phyloP scores from a whole-genome alignment of 1,140 invertebrate species.

The Drosophila repletoides region DNA sequence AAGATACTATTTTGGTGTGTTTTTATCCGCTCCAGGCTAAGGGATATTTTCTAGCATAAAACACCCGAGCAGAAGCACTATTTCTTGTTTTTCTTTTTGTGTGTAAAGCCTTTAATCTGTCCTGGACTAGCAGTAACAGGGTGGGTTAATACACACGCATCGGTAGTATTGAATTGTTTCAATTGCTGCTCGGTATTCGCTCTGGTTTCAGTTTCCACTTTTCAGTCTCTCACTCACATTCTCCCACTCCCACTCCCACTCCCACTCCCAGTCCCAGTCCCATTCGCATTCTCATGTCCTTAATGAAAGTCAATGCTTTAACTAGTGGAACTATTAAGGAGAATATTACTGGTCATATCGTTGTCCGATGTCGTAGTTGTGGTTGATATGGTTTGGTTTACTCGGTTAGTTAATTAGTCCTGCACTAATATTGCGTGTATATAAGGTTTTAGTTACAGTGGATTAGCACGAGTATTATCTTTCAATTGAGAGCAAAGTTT shows the following conservation, averaged over 20 bases:
- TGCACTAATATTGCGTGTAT: slow-evolving; percentile 35
- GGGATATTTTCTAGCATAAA: too few relatives aligned
- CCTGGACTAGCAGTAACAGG: slow-evolving; percentile 54
- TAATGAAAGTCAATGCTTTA: slow-evolving; percentile 65
- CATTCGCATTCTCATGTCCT: slow-evolving; percentile 60
- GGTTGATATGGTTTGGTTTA: slow-evolving; percentile 12
- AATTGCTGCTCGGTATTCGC: slow-evolving; percentile 68
- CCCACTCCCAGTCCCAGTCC: too few relatives aligned
- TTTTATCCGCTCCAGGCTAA: neutral
- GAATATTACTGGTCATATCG: slow-evolving; percentile 20
- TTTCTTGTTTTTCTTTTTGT: too few relatives aligned
- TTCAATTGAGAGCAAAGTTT: too few relatives aligned
- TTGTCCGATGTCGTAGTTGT: slow-evolving; percentile 24
- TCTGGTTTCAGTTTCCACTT: slow-evolving; percentile 35
- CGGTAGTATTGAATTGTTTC: slow-evolving; percentile 74
- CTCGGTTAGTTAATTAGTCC: slow-evolving; percentile 52
- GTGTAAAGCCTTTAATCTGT: slow-evolving; percentile 71
- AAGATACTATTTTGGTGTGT: too few relatives aligned
- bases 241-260: too few relatives aligned
- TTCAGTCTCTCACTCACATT: too few relatives aligned
- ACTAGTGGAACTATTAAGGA: too few relatives aligned
- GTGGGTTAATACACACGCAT: slow-evolving; percentile 51
- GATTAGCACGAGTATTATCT: too few relatives aligned
- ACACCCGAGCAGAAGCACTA: too few relatives aligned
- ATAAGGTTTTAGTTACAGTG: too few relatives aligned